Conservation (phyloP, 2,888 invertebrate genomes). For the Patella depressa region DNA sequence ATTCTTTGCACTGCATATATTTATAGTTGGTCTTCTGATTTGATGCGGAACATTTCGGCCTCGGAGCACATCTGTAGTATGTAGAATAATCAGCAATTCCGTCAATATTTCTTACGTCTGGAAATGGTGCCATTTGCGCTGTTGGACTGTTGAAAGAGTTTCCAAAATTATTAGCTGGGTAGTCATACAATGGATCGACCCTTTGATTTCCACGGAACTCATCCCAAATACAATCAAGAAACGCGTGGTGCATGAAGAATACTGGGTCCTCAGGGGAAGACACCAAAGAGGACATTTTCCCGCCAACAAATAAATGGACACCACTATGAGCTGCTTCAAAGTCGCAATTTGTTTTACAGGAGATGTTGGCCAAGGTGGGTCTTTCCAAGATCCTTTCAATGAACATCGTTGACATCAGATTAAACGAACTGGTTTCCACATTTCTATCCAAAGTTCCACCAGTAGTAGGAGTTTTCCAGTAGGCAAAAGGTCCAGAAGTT, state of each 20-base stretch:
- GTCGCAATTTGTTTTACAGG: neutral
- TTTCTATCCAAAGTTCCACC: neutral
- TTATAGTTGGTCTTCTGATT: neutral
- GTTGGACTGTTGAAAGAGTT: neutral
- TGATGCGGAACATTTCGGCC: neutral
- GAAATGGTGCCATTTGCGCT: neutral
- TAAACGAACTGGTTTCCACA: neutral
- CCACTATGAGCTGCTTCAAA: constrained; percentile 4
- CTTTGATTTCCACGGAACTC: neutral
- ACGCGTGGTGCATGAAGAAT: constrained; percentile 8
- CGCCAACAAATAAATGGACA: neutral
- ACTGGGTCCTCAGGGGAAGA: neutral
- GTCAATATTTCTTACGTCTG: neutral
- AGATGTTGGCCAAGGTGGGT: neutral
- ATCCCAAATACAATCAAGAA: constrained; percentile 1
- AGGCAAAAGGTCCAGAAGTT: neutral
- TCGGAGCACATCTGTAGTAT: neutral
- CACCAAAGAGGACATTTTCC: neutral
- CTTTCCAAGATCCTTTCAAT: neutral
- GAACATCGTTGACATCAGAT: neutral
- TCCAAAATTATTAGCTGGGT: neutral
- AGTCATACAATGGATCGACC: neutral
- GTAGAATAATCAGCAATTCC: neutral
- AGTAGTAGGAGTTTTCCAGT: neutral
- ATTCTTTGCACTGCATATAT: neutral